phyloP scores from a whole-genome alignment of 2,797 vertebrate genomes.

The Pseudochromis fuscus region DNA sequence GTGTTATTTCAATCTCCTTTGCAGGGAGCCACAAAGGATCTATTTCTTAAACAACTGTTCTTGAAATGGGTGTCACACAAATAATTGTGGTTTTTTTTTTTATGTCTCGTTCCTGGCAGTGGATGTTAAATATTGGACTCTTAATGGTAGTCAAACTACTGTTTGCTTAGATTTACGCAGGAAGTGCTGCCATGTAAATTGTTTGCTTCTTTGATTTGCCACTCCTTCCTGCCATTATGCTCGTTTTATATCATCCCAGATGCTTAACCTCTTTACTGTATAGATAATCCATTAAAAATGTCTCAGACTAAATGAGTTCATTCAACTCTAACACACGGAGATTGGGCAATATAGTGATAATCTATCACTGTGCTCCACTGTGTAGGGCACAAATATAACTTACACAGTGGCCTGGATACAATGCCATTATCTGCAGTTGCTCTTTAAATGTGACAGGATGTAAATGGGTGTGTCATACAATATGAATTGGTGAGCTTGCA shows the following conservation, averaged over 20 bases:
- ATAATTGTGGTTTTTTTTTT: constrained; percentile 61
- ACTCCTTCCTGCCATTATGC: constrained; percentile 60
- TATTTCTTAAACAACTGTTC: constrained; percentile 17
- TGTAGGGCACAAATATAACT: constrained; percentile 67
- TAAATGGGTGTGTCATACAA: constrained; percentile 66
- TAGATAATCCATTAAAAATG: constrained; percentile 59
- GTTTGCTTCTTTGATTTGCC: constrained; percentile 70
- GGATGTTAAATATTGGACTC: constrained; percentile 72
- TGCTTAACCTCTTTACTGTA: constrained; percentile 68
- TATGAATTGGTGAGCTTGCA: constrained; percentile 52
- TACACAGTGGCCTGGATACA: constrained; percentile 67
- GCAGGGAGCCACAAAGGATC: constrained; percentile 2
- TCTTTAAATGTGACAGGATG: constrained; percentile 72
- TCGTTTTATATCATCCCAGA: constrained; percentile 78
- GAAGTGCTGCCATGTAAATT: constrained; percentile 73
- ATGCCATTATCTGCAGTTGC: constrained; percentile 68
- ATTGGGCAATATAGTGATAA: constrained; percentile 53
- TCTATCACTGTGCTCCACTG: constrained; percentile 60
- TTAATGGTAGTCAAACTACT: constrained; percentile 73
- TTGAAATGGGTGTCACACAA: constrained; percentile 18
- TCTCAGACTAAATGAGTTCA: constrained; percentile 64
- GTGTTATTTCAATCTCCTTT: constrained; percentile 16
- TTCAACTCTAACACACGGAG: constrained; percentile 59
- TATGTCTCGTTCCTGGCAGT: constrained; percentile 58
- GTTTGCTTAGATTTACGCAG: constrained; percentile 76